Evolutionary conservation across 2,797 vertebrate species (phyloP), one percentile per base, ranked within the genome.

Genomic region (Sciurus vulgaris): DNA sequence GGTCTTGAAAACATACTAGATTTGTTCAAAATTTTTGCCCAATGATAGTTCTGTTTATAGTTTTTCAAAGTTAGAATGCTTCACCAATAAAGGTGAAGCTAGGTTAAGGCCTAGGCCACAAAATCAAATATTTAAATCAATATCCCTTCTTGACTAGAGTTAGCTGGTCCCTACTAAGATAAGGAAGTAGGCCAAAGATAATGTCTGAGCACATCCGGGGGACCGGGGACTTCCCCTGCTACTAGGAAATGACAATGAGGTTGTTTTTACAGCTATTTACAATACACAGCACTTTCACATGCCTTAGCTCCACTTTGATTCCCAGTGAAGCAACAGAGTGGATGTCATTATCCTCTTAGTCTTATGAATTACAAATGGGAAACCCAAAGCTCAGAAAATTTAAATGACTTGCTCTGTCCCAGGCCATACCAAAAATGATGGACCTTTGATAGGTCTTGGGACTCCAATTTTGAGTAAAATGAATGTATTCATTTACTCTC

Each of bases 221-320:
- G 24, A 4, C 65, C 83, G 56, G 78, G 49, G 24, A 77, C 73
- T 90, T 92, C 78, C 76, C 74, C 49, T 76, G 70, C 41, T 93
- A 70, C 78, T 74, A 86, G 70, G 83, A 96, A 96, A 94, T 91
- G 63, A 91, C 67, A 56, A 35, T 35, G n/a, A 96, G 28, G 2
- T 95, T 95, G 38, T 94, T 95, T 95, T 28, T 96, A 83, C 11
- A 83, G 38, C 51, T 94, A 79, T 95, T 97, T 93, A 63, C 3
- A 86, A 83, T 54, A 70, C 35, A 44, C 47, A 91, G 86, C 4
- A 65, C 28, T 92, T 95, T 93, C 72, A 91, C 65, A 83, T 88
- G 79, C 26, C 76, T 90, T 94, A 78, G 15, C 20, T 76, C 59
- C 69, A 94, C 11, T 78, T 77, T 88, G 30, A 70, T 93, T 93